Percentiles rank a stretch among this genome's conserved stretches.
phyloP scores from a whole-genome alignment of 1,140 invertebrate species.

The Zaprionus ornatus region DNA sequence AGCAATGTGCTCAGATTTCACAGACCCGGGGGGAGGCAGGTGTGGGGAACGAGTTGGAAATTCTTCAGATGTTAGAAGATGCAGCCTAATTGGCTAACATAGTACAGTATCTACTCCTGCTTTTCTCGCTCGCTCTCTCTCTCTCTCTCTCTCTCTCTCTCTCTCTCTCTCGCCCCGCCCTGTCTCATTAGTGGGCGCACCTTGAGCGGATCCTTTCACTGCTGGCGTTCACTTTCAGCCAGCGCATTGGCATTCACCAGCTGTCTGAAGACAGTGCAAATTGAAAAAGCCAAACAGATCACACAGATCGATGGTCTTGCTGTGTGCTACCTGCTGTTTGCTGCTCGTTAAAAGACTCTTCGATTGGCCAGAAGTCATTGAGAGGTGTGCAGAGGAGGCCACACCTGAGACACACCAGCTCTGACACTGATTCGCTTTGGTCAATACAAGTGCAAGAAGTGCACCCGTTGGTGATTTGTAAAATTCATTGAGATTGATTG shows the following conservation, averaged over 20 bases:
- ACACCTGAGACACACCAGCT: constrained; percentile 63
- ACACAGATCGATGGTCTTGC: constrained; percentile 32
- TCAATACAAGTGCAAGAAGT: constrained; percentile 24
- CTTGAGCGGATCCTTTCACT: constrained; percentile 42
- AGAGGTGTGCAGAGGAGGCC: constrained; percentile 40
- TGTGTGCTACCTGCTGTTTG: neutral
- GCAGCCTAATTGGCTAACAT: neutral
- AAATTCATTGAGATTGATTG: constrained; percentile 58
- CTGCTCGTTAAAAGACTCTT: constrained; percentile 55
- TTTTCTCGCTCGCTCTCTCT: neutral
- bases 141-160: neutral
- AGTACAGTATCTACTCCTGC: neutral
- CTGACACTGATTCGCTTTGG: constrained; percentile 48
- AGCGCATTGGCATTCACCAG: constrained; percentile 33
- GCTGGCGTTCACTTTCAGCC: constrained; percentile 34
- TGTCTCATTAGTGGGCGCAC: constrained; percentile 27
- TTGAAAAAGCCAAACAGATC: constrained; percentile 27
- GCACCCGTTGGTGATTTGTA: constrained; percentile 67
- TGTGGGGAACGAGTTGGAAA: neutral
- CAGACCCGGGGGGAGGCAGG: neutral
- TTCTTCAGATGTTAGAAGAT: neutral
- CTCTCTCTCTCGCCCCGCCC: neutral
- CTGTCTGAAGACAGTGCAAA: constrained; percentile 17
- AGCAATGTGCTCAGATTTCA: constrained; percentile 64
- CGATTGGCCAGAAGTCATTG: constrained; percentile 70